These are phyloP conservation scores for Ophthalmolycus amberensis DNA, from an alignment of 2,113 vertebrate genomes.

Conservation along the genomic window DNA sequence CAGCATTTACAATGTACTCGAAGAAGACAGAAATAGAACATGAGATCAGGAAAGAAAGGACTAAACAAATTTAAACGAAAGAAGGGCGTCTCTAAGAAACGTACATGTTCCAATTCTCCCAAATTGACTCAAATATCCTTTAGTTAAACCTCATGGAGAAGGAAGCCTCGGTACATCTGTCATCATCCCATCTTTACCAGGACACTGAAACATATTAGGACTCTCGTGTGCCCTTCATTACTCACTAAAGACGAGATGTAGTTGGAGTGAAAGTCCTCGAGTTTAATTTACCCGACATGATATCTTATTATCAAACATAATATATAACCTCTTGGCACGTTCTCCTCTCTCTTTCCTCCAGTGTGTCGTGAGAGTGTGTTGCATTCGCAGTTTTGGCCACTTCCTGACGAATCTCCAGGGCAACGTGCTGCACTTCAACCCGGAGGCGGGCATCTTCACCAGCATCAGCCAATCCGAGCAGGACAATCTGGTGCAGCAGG, in stretches of 20 bases:
- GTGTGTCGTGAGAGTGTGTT: constrained; percentile 91
- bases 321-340: neutral
- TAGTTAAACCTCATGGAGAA: neutral
- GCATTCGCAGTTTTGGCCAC: constrained; percentile 96
- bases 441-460: constrained; percentile 95
- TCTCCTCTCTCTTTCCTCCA: constrained; percentile 60
- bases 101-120: neutral
- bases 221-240: too few relatives aligned
- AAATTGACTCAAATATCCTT: neutral
- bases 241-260: neutral
- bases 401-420: constrained; percentile 92
- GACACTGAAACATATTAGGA: too few relatives aligned
- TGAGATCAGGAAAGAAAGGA: neutral
- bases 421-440: constrained; percentile 95
- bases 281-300: neutral
- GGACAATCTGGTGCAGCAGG: constrained; percentile 92
- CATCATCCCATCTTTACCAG: neutral
- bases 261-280: neutral
- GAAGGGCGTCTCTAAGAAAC: neutral
- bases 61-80: neutral
- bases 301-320: neutral
- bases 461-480: constrained; percentile 91
- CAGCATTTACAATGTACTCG: neutral
- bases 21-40: neutral
- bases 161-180: neutral